These are phyloP conservation scores for Xestia c-nigrum DNA, from an alignment of 2,888 invertebrate species.

Conservation along the genomic window DNA sequence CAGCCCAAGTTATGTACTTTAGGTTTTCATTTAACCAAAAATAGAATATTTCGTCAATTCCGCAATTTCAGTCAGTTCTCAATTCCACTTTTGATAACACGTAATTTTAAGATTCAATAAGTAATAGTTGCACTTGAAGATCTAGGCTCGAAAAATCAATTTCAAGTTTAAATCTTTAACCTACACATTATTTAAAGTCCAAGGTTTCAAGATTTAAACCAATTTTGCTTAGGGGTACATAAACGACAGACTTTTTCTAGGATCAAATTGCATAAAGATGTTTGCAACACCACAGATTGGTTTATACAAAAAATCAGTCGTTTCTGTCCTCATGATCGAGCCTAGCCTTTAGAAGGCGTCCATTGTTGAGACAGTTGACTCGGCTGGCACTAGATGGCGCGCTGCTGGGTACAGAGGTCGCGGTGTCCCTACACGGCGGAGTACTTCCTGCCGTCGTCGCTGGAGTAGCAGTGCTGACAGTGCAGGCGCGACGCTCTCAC, in stretches of 20 bases:
- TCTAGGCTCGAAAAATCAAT: constrained; percentile 1
- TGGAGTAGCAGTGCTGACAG: constrained; percentile 99
- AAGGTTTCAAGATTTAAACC: not conserved
- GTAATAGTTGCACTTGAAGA: constrained; percentile 21
- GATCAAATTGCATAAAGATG: not conserved
- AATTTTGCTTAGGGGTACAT: not conserved
- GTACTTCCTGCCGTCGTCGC: constrained; percentile 97
- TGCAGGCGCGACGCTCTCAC: constrained; percentile 97
- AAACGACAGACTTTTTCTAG: not conserved
- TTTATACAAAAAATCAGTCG: not conserved
- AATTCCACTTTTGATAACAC: constrained; percentile 28
- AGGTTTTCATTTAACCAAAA: constrained; percentile 14
- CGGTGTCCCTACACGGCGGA: constrained; percentile 91
- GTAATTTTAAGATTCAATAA: constrained; percentile 24
- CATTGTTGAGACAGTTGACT: not conserved
- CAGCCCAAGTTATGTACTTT: constrained; percentile 50
- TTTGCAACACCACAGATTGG: not conserved
- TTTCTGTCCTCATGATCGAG: not conserved
- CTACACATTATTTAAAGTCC: constrained; percentile 1
- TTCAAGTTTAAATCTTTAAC: not conserved
- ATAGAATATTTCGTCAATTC: constrained; percentile 8
- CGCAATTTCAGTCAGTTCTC: constrained; percentile 31
- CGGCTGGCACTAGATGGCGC: not conserved
- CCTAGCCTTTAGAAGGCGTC: not conserved
- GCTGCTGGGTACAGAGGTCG: not conserved